Conservation (phyloP, 2,888 invertebrate species). For the Drosophila niveifrons region DNA sequence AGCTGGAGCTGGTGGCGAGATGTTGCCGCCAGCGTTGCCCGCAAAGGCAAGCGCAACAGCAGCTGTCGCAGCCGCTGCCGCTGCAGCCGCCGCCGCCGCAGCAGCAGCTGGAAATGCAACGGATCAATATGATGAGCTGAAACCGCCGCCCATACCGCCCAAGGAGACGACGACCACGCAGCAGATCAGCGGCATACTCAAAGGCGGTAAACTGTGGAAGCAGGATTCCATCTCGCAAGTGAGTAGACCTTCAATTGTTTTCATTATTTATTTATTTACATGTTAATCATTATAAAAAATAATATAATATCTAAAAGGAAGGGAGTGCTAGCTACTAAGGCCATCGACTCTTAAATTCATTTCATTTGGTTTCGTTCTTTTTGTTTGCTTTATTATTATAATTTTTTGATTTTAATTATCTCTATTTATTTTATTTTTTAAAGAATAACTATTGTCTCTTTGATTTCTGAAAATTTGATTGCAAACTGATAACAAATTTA, state of each 20-base stretch:
- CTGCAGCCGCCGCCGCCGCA: slow-evolving; percentile 48
- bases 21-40: slow-evolving; percentile 64
- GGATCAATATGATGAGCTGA: slow-evolving; percentile 70
- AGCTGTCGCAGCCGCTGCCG: slow-evolving; percentile 53
- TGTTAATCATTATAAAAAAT: no score
- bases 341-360: no score
- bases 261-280: background rate
- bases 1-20: slow-evolving; percentile 26
- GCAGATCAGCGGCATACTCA: slow-evolving; percentile 90
- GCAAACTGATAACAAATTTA: no score
- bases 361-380: no score
- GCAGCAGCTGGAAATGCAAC: slow-evolving; percentile 36
- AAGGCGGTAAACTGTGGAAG: slow-evolving; percentile 92
- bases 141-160: slow-evolving; percentile 83
- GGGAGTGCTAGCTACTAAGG: no score
- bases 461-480: no score
- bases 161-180: slow-evolving; percentile 87
- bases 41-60: slow-evolving; percentile 65
- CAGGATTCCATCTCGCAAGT: slow-evolving; percentile 87
- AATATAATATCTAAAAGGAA: no score
- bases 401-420: no score
- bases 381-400: no score
- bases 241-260: slow-evolving; percentile 12
- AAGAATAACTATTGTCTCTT: no score
- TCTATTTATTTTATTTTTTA: no score